phyloP scores from a whole-genome alignment of 2,113 vertebrate species.

The Paratilapia polleni region DNA sequence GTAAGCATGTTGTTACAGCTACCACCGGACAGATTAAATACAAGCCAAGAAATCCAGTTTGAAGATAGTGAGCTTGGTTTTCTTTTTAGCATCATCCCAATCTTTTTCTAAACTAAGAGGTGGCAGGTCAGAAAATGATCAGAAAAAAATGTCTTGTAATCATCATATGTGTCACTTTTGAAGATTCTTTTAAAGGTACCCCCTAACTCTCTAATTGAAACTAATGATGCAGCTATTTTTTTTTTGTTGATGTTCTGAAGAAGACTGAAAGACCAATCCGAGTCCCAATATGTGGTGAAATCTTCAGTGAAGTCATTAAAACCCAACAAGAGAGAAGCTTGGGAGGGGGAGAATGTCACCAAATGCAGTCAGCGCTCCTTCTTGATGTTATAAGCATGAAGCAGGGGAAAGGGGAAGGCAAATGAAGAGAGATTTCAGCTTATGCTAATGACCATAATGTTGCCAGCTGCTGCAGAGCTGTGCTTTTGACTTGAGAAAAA shows the following conservation, averaged over 20 bases:
- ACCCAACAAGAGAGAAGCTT: not conserved
- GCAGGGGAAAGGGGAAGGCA: conserved; percentile 11
- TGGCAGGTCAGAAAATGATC: not conserved
- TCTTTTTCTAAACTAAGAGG: not conserved
- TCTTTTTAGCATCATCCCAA: not conserved
- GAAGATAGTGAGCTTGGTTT: not conserved
- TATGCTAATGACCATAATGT: conserved; percentile 52
- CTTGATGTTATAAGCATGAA: conserved; percentile 45
- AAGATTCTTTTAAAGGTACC: not conserved
- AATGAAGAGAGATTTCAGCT: conserved; percentile 48
- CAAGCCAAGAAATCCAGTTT: not conserved
- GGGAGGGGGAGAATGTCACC: conserved; percentile 9
- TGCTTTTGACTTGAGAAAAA: conserved; percentile 23
- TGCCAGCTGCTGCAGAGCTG: conserved; percentile 33
- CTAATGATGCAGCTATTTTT: not conserved
- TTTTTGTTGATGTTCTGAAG: not conserved
- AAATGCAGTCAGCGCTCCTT: not conserved
- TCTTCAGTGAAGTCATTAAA: not conserved
- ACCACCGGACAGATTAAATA: not conserved
- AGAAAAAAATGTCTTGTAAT: not conserved
- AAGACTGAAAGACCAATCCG: not conserved
- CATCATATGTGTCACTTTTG: too few species aligned
- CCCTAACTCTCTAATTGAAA: not conserved
- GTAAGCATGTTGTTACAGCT: not conserved
- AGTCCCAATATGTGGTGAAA: not conserved